These are phyloP conservation scores for Stenoptilia bipunctidactyla DNA, from an alignment of 2,888 invertebrate species.

Conservation along the genomic window DNA sequence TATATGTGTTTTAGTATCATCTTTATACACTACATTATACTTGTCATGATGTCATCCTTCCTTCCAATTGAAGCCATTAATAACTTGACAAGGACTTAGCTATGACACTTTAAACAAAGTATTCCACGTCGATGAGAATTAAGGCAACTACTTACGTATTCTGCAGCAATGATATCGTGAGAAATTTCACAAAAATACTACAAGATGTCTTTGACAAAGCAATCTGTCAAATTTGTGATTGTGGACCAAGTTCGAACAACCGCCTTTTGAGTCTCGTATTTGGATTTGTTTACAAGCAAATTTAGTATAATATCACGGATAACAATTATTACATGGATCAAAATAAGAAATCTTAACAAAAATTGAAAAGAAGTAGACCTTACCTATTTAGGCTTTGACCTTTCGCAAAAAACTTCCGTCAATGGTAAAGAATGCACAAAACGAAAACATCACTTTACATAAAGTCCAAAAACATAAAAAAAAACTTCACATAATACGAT, in stretches of 20 bases:
- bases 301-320: too few species aligned
- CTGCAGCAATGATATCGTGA: not conserved
- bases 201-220: constrained; percentile 3
- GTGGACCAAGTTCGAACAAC: constrained; percentile 8
- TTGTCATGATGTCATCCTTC: not conserved
- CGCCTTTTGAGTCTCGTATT: not conserved
- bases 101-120: too few species aligned
- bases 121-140: too few species aligned
- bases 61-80: not conserved
- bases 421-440: constrained; percentile 1
- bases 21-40: not conserved
- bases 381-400: constrained; percentile 42
- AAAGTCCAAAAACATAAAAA: constrained; percentile 20
- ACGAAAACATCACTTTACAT: constrained; percentile 21
- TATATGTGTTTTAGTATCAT: not conserved
- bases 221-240: constrained; percentile 6
- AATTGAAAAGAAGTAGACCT: constrained; percentile 12
- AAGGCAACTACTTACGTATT: too few species aligned
- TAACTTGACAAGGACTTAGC: too few species aligned
- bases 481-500: constrained; percentile 23
- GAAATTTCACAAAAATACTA: not conserved
- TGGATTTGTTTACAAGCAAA: too few species aligned
- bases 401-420: constrained; percentile 25
- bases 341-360: too few species aligned
- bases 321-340: too few species aligned